Percentiles rank a stretch among this genome's conserved stretches.
Evolutionary conservation across 2,888 invertebrate species (phyloP).

Genomic region (Cerastis leucographa): DNA sequence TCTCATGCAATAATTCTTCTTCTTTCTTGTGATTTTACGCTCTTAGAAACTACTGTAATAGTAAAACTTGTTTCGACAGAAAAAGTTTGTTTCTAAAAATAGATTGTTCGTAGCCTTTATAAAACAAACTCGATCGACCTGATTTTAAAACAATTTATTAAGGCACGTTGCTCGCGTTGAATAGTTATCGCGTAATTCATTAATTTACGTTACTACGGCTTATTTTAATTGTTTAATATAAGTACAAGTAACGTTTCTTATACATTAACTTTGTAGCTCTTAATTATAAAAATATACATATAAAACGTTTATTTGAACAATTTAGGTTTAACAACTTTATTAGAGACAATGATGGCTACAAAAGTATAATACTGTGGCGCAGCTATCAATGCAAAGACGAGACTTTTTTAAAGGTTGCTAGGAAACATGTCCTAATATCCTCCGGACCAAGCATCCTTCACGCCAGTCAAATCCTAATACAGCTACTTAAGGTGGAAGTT

Average conservation of each 20-base stretch:
- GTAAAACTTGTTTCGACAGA: too few species aligned
- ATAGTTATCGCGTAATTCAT: slow-evolving; percentile 11
- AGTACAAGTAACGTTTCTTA: background rate
- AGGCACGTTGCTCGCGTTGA: background rate
- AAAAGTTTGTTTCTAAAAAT: too few species aligned
- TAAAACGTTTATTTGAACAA: too few species aligned
- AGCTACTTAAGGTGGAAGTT: background rate
- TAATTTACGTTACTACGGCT: slow-evolving; percentile 1
- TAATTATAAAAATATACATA: too few species aligned
- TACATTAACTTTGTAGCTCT: background rate
- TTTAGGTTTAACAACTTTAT: too few species aligned
- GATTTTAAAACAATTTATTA: slow-evolving; percentile 28
- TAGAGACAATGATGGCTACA: too few species aligned
- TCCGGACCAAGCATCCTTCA: background rate
- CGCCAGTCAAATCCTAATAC: background rate
- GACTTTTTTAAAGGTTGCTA: background rate
- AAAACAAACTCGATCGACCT: slow-evolving; percentile 39
- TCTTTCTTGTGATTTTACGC: too few species aligned
- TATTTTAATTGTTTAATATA: background rate
- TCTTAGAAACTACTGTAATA: too few species aligned
- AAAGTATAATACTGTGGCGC: too few species aligned
- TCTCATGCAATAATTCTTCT: too few species aligned
- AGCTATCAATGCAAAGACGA: too few species aligned
- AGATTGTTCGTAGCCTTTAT: background rate
- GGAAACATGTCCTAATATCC: background rate